A percentile compares a stretch with the other conserved stretches of the same genome.
These are phyloP conservation scores for Phycodurus eques DNA, from an alignment of 2,113 vertebrate species.

Conservation along the genomic window DNA sequence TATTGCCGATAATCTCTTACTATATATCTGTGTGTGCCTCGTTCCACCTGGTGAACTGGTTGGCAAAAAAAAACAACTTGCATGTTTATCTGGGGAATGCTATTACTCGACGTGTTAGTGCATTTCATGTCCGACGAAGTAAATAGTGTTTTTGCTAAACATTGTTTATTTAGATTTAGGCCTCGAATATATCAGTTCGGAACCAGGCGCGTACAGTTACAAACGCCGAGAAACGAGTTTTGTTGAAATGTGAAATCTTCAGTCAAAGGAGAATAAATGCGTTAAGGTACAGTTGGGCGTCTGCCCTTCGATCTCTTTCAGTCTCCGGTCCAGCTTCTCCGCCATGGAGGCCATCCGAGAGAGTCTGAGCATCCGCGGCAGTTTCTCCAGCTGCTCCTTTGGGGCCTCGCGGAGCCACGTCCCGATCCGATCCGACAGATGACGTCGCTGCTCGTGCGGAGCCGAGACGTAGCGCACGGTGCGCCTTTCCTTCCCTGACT, in stretches of 20 bases:
- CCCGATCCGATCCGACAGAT: slow-evolving; percentile 25
- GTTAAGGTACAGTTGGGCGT: slow-evolving; percentile 14
- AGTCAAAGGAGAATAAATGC: slow-evolving; percentile 1
- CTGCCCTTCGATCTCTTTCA: slow-evolving; percentile 30
- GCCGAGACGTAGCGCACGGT: accelerated
- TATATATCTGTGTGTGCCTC: too few species aligned
- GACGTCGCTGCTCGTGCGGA: not conserved
- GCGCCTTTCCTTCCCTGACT: accelerated
- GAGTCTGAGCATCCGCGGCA: slow-evolving; percentile 33
- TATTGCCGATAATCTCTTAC: too few species aligned
- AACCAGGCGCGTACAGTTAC: not conserved
- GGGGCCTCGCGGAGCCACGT: slow-evolving; percentile 37
- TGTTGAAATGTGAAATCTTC: not conserved
- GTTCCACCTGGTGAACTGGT: too few species aligned
- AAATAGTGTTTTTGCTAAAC: not conserved
- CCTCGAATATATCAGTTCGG: not conserved
- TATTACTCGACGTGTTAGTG: not conserved
- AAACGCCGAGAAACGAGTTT: not conserved
- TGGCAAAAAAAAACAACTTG: too few species aligned
- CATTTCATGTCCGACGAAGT: not conserved
- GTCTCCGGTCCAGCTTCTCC: slow-evolving; percentile 26
- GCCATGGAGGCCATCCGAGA: slow-evolving; percentile 6
- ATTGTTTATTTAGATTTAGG: not conserved
- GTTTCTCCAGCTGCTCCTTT: slow-evolving; percentile 17
- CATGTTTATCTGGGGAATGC: too few species aligned